Base-by-base conservation (phyloP, 2,888 invertebrate species). In the Abrostola triplasia region DNA sequence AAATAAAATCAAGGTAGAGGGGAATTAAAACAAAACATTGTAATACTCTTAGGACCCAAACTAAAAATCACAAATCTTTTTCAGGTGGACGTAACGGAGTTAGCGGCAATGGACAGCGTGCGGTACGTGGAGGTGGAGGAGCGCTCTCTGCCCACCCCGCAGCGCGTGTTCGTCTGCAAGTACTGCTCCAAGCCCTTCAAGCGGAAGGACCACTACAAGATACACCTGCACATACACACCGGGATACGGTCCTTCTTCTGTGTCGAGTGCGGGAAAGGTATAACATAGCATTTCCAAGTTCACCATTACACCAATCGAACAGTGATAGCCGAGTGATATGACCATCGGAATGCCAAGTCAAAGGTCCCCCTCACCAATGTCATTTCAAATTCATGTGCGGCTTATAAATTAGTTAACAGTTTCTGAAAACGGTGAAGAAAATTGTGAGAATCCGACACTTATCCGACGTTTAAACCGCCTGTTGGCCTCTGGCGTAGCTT, bases 121-220 rank as follows among this genome's bases (percentile, higher is more conserved):
- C 61, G 74, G 2, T 63, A 76, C 9, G 62, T 67, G 0, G 84
- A 83, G 0, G 41, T 53, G 0, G 60, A 60, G 48, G 89, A 89
- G 69, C 73, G 78, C 48, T 69, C 69, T 40, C 67, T 92, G 11
- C 93, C 94, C 0, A 86, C 82, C 0, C 94, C 94, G 12, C 86
- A 83, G 67, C 85, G 88, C 0, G 93, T 94, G 73, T 94, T 88
- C 82, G 93, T 93, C 13, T 94, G 94, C 89, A 92, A 92, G 79
- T 92, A 77, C 85, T 94, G 94, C 80, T 69, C 73, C 44, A 94
- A 94, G 75, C 88, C 91, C 5, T 94, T 94, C 90, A 90, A 90
- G 64, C 84, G 94, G 73, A 92, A 93, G 84, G 94, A 94, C 81
- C 94, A 94, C 74, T 94, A 92, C 85, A 93, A 92, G 82, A 94